Percentiles rank a stretch among this genome's conserved stretches.
These are phyloP conservation scores for Prunella strophiata DNA, from an alignment of 2,797 vertebrate genomes.

Conservation along the genomic window DNA sequence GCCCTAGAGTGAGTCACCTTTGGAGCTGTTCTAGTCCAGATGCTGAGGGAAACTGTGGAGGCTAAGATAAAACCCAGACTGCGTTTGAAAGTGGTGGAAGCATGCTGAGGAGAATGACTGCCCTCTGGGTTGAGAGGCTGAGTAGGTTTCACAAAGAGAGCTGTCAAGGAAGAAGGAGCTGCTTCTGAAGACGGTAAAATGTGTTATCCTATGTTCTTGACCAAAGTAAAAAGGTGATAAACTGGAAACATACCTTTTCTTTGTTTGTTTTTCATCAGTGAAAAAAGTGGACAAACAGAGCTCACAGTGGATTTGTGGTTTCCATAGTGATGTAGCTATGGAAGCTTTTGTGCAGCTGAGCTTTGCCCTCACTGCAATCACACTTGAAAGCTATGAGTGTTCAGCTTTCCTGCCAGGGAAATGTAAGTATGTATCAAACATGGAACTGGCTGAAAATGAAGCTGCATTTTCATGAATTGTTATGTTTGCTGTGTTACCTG, in stretches of 20 bases:
- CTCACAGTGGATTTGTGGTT: constrained; percentile 41
- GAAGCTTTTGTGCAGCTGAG: background rate
- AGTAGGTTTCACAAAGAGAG: background rate
- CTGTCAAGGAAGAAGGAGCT: background rate
- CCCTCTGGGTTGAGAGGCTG: background rate
- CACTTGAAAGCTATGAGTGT: background rate
- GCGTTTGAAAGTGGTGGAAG: background rate
- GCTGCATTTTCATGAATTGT: background rate
- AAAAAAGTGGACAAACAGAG: constrained; percentile 1
- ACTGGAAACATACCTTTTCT: background rate
- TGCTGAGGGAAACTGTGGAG: background rate
- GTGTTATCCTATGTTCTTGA: background rate
- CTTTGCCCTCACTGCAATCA: constrained; percentile 14
- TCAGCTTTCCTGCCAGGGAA: background rate
- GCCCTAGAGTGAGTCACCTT: background rate
- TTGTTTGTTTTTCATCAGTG: background rate
- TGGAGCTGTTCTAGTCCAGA: background rate
- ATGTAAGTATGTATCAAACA: background rate
- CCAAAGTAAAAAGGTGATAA: background rate
- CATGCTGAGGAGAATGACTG: background rate
- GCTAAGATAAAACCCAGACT: background rate
- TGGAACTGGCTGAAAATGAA: background rate
- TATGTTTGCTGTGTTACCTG: background rate
- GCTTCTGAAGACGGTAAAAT: background rate
- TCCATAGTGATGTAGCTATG: constrained; percentile 51